Evolutionary conservation across 2,888 invertebrate species (phyloP), one percentile per base, ranked within the genome.

Genomic region (Pandemis cinnamomeana): DNA sequence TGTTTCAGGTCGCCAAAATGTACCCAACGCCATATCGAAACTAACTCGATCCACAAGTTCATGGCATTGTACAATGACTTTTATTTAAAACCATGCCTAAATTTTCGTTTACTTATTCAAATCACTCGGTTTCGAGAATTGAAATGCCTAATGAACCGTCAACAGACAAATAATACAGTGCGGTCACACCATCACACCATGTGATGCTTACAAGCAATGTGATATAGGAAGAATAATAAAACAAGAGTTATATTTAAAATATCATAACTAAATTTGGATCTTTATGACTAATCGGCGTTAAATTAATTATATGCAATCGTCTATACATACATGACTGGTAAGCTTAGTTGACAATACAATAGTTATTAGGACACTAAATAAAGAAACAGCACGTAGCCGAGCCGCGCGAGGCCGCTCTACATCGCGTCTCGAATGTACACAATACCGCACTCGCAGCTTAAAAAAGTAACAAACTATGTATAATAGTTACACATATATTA

Each of bases 241-340:
- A 87, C 86, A 86, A 88, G 88, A 85, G 86, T 86, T 84, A 86
- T 83, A 85, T 84, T 87, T 86, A 88, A 88, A 88, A 89, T 90
- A 89, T 86, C 87, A 91, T 91, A 90, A 92, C 93, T 93, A 94
- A 93, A 93, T 94, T 94, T 93, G 93, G 93, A 92, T 94, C 91
- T 91, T 93, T 91, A 93, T 94, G 93, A 94, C 93, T 94, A 93
- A 91, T 90, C 89, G 89, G 91, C 88, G 87, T 92, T 92, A 92
- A 92, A 91, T 92, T 91, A 93, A 92, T 89, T 89, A 89, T 89
- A 89, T 88, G 86, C 87, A 91, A 89, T 91, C 88, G 87, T 89
- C 91, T 93, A 93, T 92, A 91, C 91, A 93, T 89, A 92, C 86
- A 91, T 92, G 94, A 94, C 93, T 94, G 93, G 91, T 93, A 92